Evolutionary conservation across 1,140 invertebrate species (phyloP).

Genomic region (Brachionus rubens): DNA sequence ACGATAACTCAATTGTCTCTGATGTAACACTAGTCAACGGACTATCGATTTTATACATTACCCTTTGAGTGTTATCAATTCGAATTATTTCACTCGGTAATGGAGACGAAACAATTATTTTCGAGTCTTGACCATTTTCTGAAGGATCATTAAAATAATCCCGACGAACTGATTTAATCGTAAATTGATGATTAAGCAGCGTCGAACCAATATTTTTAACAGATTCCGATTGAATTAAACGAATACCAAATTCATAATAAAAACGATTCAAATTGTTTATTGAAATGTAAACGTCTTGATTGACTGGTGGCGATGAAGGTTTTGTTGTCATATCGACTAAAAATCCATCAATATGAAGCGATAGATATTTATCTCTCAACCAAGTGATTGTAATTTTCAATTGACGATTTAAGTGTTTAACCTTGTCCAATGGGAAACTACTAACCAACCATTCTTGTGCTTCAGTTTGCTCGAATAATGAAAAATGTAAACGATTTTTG

Average conservation of each 20-base stretch:
- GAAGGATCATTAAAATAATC: conserved; percentile 28
- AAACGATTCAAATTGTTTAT: not conserved
- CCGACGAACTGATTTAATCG: not conserved
- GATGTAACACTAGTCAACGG: conserved; percentile 23
- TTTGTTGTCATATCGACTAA: conserved; percentile 29
- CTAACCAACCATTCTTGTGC: conserved; percentile 35
- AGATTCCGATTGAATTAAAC: not conserved
- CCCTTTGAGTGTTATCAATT: conserved; percentile 36
- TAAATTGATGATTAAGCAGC: conserved; percentile 5
- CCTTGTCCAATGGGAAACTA: not conserved
- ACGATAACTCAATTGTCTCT: conserved; percentile 39
- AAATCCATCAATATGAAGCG: conserved; percentile 25
- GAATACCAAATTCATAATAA: conserved; percentile 8
- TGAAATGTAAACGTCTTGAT: not conserved
- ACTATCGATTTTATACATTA: conserved; percentile 45
- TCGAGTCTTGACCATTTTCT: not conserved
- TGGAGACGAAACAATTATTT: conserved; percentile 26
- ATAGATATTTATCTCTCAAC: conserved; percentile 22
- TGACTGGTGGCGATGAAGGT: conserved; percentile 43
- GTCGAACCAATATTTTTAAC: not conserved
- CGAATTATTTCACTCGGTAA: conserved; percentile 31
- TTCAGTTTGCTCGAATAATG: not conserved
- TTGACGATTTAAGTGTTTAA: not conserved
- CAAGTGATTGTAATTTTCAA: not conserved
- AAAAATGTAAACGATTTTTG: conserved; percentile 10